phyloP scores from a whole-genome alignment of 30 jellyfish, hydroid and myxozoan species.

The Rhopilema esculentum region DNA sequence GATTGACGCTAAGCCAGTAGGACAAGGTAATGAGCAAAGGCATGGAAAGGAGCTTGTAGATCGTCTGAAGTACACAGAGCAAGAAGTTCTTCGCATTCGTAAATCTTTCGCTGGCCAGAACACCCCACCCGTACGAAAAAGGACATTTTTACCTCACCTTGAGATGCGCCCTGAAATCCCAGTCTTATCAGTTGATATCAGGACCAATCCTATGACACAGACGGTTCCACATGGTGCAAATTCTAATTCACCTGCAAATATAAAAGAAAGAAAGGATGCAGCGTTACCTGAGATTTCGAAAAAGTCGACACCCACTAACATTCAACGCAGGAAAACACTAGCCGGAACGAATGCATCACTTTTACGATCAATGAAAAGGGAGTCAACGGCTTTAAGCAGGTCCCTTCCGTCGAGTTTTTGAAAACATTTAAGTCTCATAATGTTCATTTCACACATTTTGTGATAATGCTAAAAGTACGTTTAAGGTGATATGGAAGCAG shows the following conservation, averaged over 20 bases:
- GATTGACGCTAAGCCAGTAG: not conserved
- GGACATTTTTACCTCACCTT: conserved; percentile 58
- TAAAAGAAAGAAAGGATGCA: not conserved
- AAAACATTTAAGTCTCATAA: not conserved
- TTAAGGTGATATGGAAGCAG: not conserved
- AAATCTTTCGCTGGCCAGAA: conserved; percentile 63
- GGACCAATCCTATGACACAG: not conserved
- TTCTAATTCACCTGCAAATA: not conserved
- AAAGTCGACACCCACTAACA: not conserved
- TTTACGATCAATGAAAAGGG: conserved; percentile 2
- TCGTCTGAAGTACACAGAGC: conserved; percentile 50
- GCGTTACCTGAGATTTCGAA: conserved; percentile 2
- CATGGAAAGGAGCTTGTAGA: conserved; percentile 11
- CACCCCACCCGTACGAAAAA: conserved; percentile 27
- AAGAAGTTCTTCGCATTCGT: conserved; percentile 45
- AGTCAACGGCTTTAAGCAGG: conserved; percentile 16
- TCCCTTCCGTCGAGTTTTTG: conserved; percentile 24
- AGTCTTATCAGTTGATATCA: not conserved
- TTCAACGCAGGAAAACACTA: conserved; percentile 19
- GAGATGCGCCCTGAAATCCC: conserved; percentile 34
- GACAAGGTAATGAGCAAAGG: not conserved
- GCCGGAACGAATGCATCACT: not conserved
- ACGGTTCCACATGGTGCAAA: not conserved
- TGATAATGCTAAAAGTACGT: not conserved
- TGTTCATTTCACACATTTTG: not conserved